phyloP scores from a whole-genome alignment of 2,888 invertebrate genomes.

The Lepidocyrtinus sp. region DNA sequence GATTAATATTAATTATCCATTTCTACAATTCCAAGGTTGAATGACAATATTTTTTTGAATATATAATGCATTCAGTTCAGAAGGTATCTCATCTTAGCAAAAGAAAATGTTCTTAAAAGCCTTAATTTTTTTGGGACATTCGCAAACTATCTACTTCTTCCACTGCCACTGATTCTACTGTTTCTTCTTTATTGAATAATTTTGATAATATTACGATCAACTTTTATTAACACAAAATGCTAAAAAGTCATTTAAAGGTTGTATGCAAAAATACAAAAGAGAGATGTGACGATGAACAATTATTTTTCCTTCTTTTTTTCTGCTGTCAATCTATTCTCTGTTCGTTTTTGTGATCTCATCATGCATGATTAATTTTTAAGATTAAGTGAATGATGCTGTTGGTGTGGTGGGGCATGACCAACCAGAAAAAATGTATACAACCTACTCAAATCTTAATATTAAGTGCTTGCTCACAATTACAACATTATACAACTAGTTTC shows the following conservation, averaged over 20 bases:
- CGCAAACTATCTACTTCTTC: not conserved
- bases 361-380: slow-evolving; percentile 64
- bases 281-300: slow-evolving; percentile 16
- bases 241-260: slow-evolving; percentile 51
- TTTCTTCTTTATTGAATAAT: not conserved
- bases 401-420: slow-evolving; percentile 34
- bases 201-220: slow-evolving; percentile 24
- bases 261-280: slow-evolving; percentile 1
- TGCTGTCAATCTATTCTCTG: slow-evolving; percentile 53
- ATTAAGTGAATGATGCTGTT: slow-evolving; percentile 42
- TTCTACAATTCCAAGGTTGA: slow-evolving; percentile 64
- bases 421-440: slow-evolving; percentile 15
- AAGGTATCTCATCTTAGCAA: not conserved
- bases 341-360: slow-evolving; percentile 58
- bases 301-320: slow-evolving; percentile 40
- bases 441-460: slow-evolving; percentile 44
- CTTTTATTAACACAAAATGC: slow-evolving; percentile 33
- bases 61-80: slow-evolving; percentile 53
- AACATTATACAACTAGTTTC: not conserved
- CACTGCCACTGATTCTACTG: not conserved
- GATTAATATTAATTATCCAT: slow-evolving; percentile 64
- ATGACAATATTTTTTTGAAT: slow-evolving; percentile 54
- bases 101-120: slow-evolving; percentile 38
- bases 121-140: slow-evolving; percentile 43
- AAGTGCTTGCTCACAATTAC: slow-evolving; percentile 35